Evolutionary conservation across 2,797 vertebrate genomes (phyloP), one percentile per base, ranked within the genome.

Genomic region (Limosa lapponica): DNA sequence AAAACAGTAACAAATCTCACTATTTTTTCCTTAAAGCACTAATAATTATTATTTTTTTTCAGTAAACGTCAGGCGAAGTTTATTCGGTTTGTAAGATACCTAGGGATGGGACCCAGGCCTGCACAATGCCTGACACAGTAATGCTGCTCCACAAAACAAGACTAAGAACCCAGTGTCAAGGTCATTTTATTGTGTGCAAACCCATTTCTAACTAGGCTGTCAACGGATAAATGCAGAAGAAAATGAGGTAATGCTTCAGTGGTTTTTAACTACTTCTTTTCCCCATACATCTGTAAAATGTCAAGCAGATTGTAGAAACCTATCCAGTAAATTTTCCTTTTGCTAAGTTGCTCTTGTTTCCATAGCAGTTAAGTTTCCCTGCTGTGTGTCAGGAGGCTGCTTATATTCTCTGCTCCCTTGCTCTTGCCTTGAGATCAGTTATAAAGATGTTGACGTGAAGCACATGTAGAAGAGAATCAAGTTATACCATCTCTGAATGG

Each of bases 241-340:
- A 89, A 62, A 72, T 67, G 34, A 77, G 43, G 54, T 54, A 89
- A 95, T 1, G 20, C 80, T 87, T 80, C 74, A 75, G 8, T 70
- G 43, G 32, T 57, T 96, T 94, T 84, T 77, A 62, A 72, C 79
- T 82, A 52, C 14, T 65, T 81, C 16, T 92, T 90, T 80, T 70
- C 82, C 30, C 78, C 11, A 19, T 49, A 48, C 36, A 59, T 72
- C 65, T 94, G 91, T 95, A 90, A 95, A 88, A 94, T 84, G 83
- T 88, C 91, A 95, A 87, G 70, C 44, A 90, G 62, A 87, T 16
- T 90, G 86, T 55, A 90, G 55, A 87, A 96, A 75, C 62, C 73
- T 74, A 69, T 51, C 46, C 34, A 70, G 64, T 77, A 84, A 90
- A 93, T 59, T 95, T 71, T 93, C 32, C 24, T 83, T 66, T 69